Base-by-base conservation (phyloP, 2,888 invertebrate species). In the Rhamnusium bicolor region DNA sequence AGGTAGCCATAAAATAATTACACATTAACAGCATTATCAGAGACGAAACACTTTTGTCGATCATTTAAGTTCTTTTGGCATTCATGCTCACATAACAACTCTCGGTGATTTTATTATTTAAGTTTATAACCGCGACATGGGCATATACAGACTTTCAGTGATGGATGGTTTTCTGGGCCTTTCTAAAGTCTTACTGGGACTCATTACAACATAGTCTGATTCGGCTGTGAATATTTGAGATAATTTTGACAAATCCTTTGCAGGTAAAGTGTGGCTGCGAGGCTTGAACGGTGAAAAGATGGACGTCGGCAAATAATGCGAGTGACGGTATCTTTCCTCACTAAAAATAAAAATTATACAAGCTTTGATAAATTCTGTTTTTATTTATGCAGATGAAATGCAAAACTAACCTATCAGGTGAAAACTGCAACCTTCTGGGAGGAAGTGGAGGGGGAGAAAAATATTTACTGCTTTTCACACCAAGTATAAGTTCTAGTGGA, bases 381-480 rank as follows among this genome's bases (percentile, higher is more conserved):
- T n/a, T n/a, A n/a, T n/a, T n/a, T n/a, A n/a, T n/a, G n/a, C n/a
- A n/a, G n/a, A n/a, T n/a, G n/a, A 6, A 24, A 40, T 40, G 10
- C 2, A n/a, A 10, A n/a, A 40, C n/a, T 7, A 69, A 82, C 83
- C 82, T 81, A 53, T 83, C 82, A n/a, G 71, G 56, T 46, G 76
- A 73, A 6, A 79, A 72, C 54, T 80, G 81, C 46, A 81, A 84
- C 65, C 84, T 84, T 72, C 90, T 82, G 2, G 90, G 90, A 2
- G 90, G 90, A 75, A 90, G 80, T 3, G 90, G 90, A 1, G 90
- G 90, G n/a, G 84, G 84, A 47, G 75, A 78, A 27, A 79, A 79
- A 58, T 73, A 78, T 19, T 80, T 77, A 32, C 77, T 80, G 53
- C 80, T 77, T 69, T 77, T 78, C n/a, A 79, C 73, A n/a, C 84